phyloP scores from a whole-genome alignment of 30 jellyfish, hydroid and myxozoan genomes.

The Aurelia sp. region DNA sequence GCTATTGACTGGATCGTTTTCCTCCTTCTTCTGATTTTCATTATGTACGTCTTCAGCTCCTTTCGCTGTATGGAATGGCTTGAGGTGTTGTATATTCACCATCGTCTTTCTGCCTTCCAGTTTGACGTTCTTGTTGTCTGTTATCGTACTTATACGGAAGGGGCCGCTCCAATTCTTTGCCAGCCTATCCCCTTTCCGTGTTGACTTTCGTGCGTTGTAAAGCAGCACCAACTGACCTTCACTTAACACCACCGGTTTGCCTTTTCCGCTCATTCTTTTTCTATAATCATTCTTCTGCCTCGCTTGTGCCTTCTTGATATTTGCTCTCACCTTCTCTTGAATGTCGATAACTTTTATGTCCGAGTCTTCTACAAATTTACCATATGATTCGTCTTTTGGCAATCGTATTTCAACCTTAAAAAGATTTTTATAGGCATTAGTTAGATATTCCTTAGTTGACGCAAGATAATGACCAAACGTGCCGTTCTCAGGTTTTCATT shows the following conservation, averaged over 20 bases:
- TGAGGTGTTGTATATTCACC: conserved; percentile 19
- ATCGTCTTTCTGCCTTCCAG: conserved; percentile 6
- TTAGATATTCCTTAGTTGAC: background rate
- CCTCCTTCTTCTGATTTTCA: too few species aligned
- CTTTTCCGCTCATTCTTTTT: background rate
- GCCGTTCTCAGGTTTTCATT: background rate
- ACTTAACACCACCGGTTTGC: background rate
- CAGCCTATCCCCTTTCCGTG: background rate
- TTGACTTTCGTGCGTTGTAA: too few species aligned
- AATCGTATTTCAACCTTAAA: background rate
- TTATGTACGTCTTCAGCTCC: too few species aligned
- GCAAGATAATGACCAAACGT: background rate
- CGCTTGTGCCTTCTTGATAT: conserved; percentile 16
- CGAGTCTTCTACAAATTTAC: background rate
- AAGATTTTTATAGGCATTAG: background rate
- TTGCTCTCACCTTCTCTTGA: conserved; percentile 9
- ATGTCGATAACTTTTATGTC: background rate
- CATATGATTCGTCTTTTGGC: conserved; percentile 1
- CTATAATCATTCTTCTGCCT: background rate
- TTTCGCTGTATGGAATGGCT: background rate
- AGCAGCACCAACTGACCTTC: conserved; percentile 27
- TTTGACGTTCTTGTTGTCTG: background rate
- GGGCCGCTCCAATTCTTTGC: background rate
- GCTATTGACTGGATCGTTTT: too few species aligned
- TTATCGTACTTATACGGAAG: background rate